Evolutionary conservation across 2,797 vertebrate genomes (phyloP), one percentile per base, ranked within the genome.

Genomic region (Oreonectes daqikongensis): DNA sequence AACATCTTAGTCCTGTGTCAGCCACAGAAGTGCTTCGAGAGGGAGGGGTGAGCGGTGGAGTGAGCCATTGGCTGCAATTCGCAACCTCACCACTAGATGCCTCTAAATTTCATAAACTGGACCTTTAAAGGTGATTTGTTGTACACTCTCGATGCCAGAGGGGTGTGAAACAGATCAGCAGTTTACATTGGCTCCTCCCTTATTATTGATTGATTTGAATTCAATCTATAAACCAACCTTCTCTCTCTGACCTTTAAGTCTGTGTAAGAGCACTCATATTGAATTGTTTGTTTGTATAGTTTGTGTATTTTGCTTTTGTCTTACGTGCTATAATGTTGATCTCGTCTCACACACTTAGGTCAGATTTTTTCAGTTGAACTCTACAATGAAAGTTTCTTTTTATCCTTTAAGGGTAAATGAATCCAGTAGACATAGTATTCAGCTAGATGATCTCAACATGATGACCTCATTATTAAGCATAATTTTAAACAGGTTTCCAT

Each of bases 151-250:
- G n/a, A n/a, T n/a, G n/a, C n/a, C n/a, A n/a, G n/a, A 61, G 40
- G 12, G 30, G 48, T 38, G 7, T 40, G 67, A 53, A 69, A 1
- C 67, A 53, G 50, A 53, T 24, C 48, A 69, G 68, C 17, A n/a
- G 57, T 60, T 17, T 26, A 32, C 32, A 24, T 48, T 50, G 60
- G 32, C 28, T 28, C 28, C 15, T 18, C 30, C 9, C 20, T 24
- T 61, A n/a, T 22, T 61, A 48, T 48, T 72, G 40, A 48, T 48
- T 61, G 40, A 61, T 60, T 46, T 22, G 15, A 61, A 46, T 46
- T 18, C 12, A 32, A 55, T 72, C 26, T 44, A n/a, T 44, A 32
- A 35, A 71, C 5, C 22, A 48, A 18, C n/a, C 57, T 61, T 72
- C 28, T 22, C 38, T 59, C 18, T 46, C 30, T 59, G 35, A 10